Evolutionary conservation across 2,888 invertebrate genomes (phyloP), one percentile per base, ranked within the genome.

Genomic region (Silvanus unidentatus): DNA sequence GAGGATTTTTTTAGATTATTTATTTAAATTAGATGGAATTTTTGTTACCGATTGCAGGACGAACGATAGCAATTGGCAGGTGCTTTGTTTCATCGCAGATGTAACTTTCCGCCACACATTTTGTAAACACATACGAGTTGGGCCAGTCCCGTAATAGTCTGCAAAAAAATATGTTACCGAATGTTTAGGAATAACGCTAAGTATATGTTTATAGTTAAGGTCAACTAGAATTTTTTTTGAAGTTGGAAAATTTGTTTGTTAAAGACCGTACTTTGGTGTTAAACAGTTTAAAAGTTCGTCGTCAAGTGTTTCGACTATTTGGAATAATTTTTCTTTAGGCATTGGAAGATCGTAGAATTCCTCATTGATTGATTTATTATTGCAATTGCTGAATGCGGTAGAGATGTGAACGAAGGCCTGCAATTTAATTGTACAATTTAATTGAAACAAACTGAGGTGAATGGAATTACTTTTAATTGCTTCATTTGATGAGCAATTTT

Each of bases 51-150:
- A 83, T 80, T 2, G 85, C 80, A 0, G 88, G 87, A 46, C 88
- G 70, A 32, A 86, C 75, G 36, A 89, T 77, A 47, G 79, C 79
- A 1, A 81, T 63, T 1, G 87, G 86, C 4, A 89, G 60, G 10
- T 71, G 72, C 3, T 65, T 58, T 1, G 76, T 70, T 57, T 80
- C 75, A 43, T 71, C 74, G 16, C 75, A 65, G 1, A 87, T 70
- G 2, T 78, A 59, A 40, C 79, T 76, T 62, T 89, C 88, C 0
- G 81, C 83, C 11, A 86, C 62, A 5, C 83, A 81, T 69, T 89
- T 88, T 0, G 86, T 83, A 63, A 79, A 84, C 0, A 82, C 77
- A 66, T 87, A 87, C 0, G 84, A 84, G 65, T 88, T 88, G 0
- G 86, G 86, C 68, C 80, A 82, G 15, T 69, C 65, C 0, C 68